Conservation (phyloP, 2,113 vertebrate genomes). For the Osmerus mordax region DNA sequence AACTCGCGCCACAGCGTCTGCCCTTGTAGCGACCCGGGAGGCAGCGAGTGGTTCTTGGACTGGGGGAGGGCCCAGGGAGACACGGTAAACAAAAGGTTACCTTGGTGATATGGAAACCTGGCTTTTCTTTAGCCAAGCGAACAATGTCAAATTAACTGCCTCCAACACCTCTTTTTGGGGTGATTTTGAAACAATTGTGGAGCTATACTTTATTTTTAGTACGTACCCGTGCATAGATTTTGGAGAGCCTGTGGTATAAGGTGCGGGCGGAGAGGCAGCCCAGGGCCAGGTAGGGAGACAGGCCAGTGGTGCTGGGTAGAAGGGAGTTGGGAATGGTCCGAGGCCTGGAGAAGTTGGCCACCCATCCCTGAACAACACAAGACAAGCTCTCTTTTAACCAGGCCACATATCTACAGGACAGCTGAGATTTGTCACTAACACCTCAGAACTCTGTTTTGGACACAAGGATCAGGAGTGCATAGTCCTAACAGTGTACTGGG, state of each 20-base stretch:
- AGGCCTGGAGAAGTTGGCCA: conserved; percentile 37
- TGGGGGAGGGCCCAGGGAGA: too few species aligned
- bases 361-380: conserved; percentile 42
- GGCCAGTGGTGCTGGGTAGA: conserved; percentile 45
- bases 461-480: too few species aligned
- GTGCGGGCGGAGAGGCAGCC: conserved; percentile 42
- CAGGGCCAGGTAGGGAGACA: conserved; percentile 46
- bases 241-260: conserved; percentile 41
- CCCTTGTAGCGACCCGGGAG: background rate
- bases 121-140: too few species aligned
- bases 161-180: too few species aligned
- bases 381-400: background rate
- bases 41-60: background rate
- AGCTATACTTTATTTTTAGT: background rate
- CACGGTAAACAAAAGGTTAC: too few species aligned
- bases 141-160: too few species aligned
- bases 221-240: conserved; percentile 49
- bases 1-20: conserved; percentile 20
- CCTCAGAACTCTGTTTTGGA: too few species aligned
- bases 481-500: too few species aligned
- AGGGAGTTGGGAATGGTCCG: conserved; percentile 45
- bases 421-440: too few species aligned
- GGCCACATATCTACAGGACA: too few species aligned
- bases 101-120: too few species aligned
- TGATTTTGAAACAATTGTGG: too few species aligned